Conservation (phyloP, 2,888 invertebrate genomes). For the Sturmia bella region DNA sequence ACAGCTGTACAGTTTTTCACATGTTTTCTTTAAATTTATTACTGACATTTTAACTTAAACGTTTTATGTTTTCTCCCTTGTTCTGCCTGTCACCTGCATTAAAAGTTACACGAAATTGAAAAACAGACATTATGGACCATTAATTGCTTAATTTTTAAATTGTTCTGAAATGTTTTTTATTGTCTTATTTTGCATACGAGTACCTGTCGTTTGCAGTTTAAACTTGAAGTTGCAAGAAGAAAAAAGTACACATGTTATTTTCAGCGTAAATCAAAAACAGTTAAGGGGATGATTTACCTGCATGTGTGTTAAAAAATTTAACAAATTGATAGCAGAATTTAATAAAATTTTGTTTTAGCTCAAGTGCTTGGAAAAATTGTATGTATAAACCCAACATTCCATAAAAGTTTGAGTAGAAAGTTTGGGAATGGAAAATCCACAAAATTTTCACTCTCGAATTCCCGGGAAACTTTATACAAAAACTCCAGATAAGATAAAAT, state of each 20-base stretch:
- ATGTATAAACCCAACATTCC: too few relatives aligned
- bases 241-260: neutral
- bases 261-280: constrained; percentile 11
- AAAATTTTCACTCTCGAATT: too few relatives aligned
- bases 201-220: constrained; percentile 53
- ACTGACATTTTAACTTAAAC: constrained; percentile 28
- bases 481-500: too few relatives aligned
- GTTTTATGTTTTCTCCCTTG: neutral
- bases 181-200: constrained; percentile 27
- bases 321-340: constrained; percentile 11
- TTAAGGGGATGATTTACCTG: constrained; percentile 39
- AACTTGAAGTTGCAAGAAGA: constrained; percentile 8
- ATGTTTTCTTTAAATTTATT: constrained; percentile 31
- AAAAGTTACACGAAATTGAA: constrained; percentile 7
- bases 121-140: constrained; percentile 26
- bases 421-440: too few relatives aligned
- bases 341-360: too few relatives aligned
- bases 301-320: neutral
- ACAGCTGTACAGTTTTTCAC: constrained; percentile 5
- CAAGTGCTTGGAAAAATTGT: too few relatives aligned
- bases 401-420: too few relatives aligned
- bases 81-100: constrained; percentile 9
- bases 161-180: constrained; percentile 1
- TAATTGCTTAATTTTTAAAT: constrained; percentile 35
- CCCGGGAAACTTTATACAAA: too few relatives aligned